Conservation (phyloP, 2,797 vertebrate species). For the Typhlichthys eigenmanni region DNA sequence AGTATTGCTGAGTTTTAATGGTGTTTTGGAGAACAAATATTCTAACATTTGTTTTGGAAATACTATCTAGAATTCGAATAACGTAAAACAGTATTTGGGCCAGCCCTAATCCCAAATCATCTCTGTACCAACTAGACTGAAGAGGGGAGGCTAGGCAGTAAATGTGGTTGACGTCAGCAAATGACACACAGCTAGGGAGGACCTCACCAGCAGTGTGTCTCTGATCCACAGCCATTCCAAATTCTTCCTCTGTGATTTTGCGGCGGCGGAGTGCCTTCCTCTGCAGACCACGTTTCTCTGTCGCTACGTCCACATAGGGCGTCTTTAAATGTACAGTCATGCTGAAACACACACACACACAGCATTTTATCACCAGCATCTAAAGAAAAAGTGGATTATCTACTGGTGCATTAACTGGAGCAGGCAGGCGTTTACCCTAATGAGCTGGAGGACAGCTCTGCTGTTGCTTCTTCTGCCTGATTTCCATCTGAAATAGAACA, state of each 20-base stretch:
- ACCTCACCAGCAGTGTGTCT: conserved; percentile 44
- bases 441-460: not conserved
- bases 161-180: no score
- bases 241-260: conserved; percentile 67
- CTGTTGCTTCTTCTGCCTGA: conserved; percentile 1
- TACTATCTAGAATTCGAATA: no score
- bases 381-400: no score
- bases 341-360: conserved; percentile 35
- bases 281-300: conserved; percentile 64
- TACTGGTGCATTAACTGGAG: not conserved
- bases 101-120: no score
- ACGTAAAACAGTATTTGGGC: no score
- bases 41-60: no score
- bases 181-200: no score
- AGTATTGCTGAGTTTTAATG: no score
- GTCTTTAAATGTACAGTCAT: conserved; percentile 74
- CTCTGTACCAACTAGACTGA: no score
- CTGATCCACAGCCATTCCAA: conserved; percentile 67
- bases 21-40: no score
- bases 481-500: not conserved
- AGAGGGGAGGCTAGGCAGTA: no score
- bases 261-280: conserved; percentile 59
- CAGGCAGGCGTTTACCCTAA: not conserved
- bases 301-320: conserved; percentile 55
- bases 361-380: no score